Base-by-base conservation (phyloP, 2,888 invertebrate genomes). In the Bellardia bayeri region DNA sequence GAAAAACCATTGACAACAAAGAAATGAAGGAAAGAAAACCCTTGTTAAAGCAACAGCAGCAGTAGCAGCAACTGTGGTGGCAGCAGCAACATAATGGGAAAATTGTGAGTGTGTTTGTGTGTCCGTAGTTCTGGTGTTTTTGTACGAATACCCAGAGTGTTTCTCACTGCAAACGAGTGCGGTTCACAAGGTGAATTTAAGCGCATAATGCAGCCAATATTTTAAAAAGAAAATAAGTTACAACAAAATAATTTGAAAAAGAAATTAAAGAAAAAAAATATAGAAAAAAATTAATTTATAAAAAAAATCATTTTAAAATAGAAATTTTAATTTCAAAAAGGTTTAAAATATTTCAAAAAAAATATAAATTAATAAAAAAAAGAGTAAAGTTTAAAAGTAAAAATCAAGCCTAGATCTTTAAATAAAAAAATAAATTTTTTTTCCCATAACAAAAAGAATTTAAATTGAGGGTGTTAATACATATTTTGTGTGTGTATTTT, bases 141-240 rank as follows among this genome's bases (percentile, higher is more conserved):
- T 82, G 82, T 66, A 72, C 71, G 75, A 51, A 76, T 63, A 58
- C 51, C 85, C 88, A 90, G 90, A 89, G 87, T 89, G 88, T 89
- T 89, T 89, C 88, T 88, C 88, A 88, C 89, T 88, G 88, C 88
- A 89, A 88, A 85, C 89, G 87, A 89, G 89, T 89, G 89, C 87
- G 82, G 90, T 89, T 88, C 88, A 85, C 82, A 58, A 80, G 82
- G 74, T 81, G 83, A 69, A 79, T 74, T 78, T 64, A 79, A 84
- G 81, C 86, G 86, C 83, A 88, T 86, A 69, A 84, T 83, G 86
- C 82, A 88, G 68, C 63, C 69, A 81, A 74, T 80, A 72, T 76
- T 61, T 45, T 64, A 72, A 9, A 82, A 79, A 54, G 6, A 74
- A 78, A 80, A 81, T 13, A 58, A 87, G 56, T 45, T 45, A 68